Conservation (phyloP, 1,140 invertebrate species). For the Penaeus indicus region DNA sequence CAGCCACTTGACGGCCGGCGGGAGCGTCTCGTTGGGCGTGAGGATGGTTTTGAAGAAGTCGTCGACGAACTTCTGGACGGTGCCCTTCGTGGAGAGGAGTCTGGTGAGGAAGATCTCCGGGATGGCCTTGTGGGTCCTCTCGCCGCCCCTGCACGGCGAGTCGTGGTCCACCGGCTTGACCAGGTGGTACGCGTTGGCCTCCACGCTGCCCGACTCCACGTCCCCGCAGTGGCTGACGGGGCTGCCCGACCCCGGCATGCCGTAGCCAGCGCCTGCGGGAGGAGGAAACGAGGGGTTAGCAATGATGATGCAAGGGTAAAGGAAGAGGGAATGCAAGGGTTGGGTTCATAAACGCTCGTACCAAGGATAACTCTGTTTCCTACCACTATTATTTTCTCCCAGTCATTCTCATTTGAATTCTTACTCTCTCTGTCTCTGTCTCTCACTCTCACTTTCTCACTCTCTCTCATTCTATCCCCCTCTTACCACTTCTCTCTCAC, state of each 20-base stretch:
- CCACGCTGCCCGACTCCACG: conserved; percentile 24
- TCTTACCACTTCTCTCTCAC: no score
- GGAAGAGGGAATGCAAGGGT: background rate
- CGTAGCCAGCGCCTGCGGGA: conserved; percentile 46
- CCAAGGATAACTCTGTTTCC: background rate
- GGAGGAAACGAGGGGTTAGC: background rate
- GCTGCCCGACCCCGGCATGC: conserved; percentile 60
- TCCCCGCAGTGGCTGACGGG: conserved; percentile 61
- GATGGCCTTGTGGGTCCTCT: conserved; percentile 82
- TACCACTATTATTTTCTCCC: no score
- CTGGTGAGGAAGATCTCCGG: conserved; percentile 96
- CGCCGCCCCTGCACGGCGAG: conserved; percentile 77
- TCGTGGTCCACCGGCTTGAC: conserved; percentile 74
- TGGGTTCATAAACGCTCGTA: background rate
- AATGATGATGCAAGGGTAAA: background rate
- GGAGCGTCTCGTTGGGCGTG: conserved; percentile 87
- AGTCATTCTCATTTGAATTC: no score
- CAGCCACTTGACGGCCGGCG: conserved; percentile 90
- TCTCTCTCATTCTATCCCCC: no score
- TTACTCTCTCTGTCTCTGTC: no score
- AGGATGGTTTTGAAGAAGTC: conserved; percentile 93
- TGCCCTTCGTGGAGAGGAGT: conserved; percentile 94
- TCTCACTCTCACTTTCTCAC: no score
- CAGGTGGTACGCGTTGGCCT: conserved; percentile 81
- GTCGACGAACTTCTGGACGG: conserved; percentile 96